These are phyloP conservation scores for Ophioninae sp. DNA, from an alignment of 2,888 invertebrate species.

Conservation along the genomic window DNA sequence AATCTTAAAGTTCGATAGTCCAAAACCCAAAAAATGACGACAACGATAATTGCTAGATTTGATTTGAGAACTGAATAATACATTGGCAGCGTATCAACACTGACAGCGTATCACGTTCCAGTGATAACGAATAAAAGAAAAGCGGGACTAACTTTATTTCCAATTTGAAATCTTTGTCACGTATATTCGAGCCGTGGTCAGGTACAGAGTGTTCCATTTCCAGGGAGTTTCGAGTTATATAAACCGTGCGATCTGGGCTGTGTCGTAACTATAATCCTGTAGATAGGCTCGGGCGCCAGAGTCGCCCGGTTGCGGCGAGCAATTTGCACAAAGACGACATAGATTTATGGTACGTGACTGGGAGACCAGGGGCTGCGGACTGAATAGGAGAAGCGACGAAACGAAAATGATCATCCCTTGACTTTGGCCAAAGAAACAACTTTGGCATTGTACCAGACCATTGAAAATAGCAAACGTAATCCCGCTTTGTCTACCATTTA, in stretches of 20 bases:
- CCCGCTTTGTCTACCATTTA: not conserved
- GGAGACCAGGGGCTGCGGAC: slow-evolving; percentile 23
- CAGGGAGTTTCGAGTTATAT: slow-evolving; percentile 21
- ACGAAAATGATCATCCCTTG: slow-evolving; percentile 34
- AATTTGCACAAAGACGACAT: slow-evolving; percentile 52
- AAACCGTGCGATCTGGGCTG: slow-evolving; percentile 23
- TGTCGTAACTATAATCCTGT: slow-evolving; percentile 29
- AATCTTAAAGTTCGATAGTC: too few relatives aligned
- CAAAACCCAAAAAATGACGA: not conserved
- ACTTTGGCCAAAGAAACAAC: slow-evolving; percentile 47
- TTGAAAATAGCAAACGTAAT: slow-evolving; percentile 36
- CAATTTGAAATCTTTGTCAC: slow-evolving; percentile 21
- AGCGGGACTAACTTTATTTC: not conserved
- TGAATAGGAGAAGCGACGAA: slow-evolving; percentile 24
- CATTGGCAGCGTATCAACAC: slow-evolving; percentile 1
- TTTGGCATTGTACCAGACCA: slow-evolving; percentile 41
- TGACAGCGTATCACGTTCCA: not conserved
- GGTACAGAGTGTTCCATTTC: slow-evolving; percentile 9
- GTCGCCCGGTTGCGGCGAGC: slow-evolving; percentile 35
- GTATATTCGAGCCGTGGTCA: slow-evolving; percentile 8
- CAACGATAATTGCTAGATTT: not conserved
- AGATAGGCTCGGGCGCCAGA: slow-evolving; percentile 24
- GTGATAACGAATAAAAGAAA: not conserved
- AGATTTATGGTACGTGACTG: slow-evolving; percentile 49
- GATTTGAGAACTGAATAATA: not conserved